phyloP scores from a whole-genome alignment of 2,113 vertebrate genomes.

The Trochalopteron elliotii region DNA sequence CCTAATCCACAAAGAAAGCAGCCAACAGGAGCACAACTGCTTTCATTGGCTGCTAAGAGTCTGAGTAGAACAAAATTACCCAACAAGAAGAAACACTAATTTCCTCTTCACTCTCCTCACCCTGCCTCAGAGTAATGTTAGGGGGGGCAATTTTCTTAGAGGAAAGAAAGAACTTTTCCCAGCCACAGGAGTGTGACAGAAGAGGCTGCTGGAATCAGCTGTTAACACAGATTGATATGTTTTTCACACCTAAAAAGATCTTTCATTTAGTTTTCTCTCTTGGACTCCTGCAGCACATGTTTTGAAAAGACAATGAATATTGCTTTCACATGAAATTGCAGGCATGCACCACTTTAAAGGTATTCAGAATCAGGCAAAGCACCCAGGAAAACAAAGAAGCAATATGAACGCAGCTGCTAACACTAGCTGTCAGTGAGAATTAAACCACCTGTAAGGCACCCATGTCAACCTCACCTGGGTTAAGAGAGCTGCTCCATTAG shows the following conservation, averaged over 20 bases:
- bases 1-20: constrained; percentile 41
- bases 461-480: neutral
- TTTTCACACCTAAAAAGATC: neutral
- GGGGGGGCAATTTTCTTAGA: constrained; percentile 1
- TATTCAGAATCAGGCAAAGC: neutral
- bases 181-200: neutral
- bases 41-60: constrained; percentile 28
- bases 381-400: neutral
- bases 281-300: neutral
- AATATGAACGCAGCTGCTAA: neutral
- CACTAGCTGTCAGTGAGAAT: neutral
- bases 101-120: neutral
- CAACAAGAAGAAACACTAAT: constrained; percentile 13
- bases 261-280: neutral
- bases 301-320: neutral
- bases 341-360: neutral
- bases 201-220: constrained; percentile 15
- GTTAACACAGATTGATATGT: neutral
- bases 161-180: neutral
- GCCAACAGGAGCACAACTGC: constrained; percentile 18
- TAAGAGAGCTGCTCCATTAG: neutral
- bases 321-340: neutral
- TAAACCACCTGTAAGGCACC: neutral
- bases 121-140: neutral
- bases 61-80: constrained; percentile 5